These are phyloP conservation scores for Sparus aurata DNA, from an alignment of 2,797 vertebrate genomes.

Conservation along the genomic window DNA sequence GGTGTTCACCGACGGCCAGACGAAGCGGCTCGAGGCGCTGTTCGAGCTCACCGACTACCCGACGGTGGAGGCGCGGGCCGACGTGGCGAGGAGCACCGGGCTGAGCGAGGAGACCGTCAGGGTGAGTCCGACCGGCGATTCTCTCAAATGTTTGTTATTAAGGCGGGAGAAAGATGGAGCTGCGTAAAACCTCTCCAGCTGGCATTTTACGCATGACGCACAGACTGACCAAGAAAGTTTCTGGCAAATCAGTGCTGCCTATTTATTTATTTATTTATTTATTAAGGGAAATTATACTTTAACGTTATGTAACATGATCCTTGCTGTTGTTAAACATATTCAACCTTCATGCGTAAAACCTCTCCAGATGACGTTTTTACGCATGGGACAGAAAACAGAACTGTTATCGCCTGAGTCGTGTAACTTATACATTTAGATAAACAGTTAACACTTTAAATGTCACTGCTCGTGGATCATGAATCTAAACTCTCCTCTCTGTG, in stretches of 20 bases:
- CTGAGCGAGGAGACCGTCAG: constrained; percentile 83
- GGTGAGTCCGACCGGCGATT: constrained; percentile 67
- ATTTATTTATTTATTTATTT: too few relatives aligned
- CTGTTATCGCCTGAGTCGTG: too few relatives aligned
- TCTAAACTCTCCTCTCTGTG: not conserved
- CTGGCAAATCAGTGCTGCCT: not conserved
- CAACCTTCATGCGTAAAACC: too few relatives aligned
- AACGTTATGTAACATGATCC: not conserved
- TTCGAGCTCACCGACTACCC: constrained; percentile 80
- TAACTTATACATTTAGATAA: too few relatives aligned
- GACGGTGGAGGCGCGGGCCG: constrained; percentile 65
- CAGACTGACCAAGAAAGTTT: not conserved
- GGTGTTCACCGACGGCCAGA: constrained; percentile 83
- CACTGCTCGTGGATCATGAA: too few relatives aligned
- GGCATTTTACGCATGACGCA: not conserved
- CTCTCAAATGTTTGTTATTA: not conserved
- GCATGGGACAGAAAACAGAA: too few relatives aligned
- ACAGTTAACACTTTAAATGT: too few relatives aligned
- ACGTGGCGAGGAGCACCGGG: constrained; percentile 69
- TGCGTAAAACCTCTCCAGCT: not conserved
- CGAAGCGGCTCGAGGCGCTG: constrained; percentile 77
- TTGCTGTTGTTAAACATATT: not conserved
- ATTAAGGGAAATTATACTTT: not conserved
- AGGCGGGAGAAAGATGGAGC: too few relatives aligned
- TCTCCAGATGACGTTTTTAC: too few relatives aligned